Conservation (phyloP, 1,140 invertebrate species). For the Drosophila kikkawai region DNA sequence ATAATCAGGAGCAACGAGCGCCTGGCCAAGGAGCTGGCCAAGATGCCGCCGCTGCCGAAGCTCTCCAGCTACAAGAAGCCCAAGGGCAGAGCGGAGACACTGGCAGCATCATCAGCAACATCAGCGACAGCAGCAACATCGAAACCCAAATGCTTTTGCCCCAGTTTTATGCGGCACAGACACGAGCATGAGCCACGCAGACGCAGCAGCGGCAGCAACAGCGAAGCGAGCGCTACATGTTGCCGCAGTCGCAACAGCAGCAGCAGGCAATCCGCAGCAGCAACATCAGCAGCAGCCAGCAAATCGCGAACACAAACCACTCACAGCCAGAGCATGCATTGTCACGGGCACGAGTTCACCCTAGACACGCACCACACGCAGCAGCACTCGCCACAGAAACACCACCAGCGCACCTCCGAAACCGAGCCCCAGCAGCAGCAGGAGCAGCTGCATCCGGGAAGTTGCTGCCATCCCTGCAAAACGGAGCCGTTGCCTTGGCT, state of each 20-base stretch:
- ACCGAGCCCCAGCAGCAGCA: constrained; percentile 28
- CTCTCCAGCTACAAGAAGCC: constrained; percentile 56
- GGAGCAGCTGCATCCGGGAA: constrained; percentile 26
- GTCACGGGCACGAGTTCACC: constrained; percentile 60
- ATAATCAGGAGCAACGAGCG: constrained; percentile 78
- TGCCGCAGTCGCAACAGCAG: constrained; percentile 41
- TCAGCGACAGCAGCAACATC: constrained; percentile 25
- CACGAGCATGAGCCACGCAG: constrained; percentile 59
- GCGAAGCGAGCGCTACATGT: constrained; percentile 30
- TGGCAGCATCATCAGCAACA: constrained; percentile 17
- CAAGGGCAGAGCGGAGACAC: constrained; percentile 20
- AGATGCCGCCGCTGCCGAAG: constrained; percentile 77
- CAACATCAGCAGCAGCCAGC: constrained; percentile 13
- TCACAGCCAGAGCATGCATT: constrained; percentile 65
- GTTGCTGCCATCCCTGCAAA: constrained; percentile 63
- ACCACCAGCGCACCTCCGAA: constrained; percentile 36
- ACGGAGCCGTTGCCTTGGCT: constrained; percentile 83
- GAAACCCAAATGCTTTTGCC: constrained; percentile 69
- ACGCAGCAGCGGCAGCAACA: constrained; percentile 38
- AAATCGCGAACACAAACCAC: constrained; percentile 70
- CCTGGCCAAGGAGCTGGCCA: constrained; percentile 71
- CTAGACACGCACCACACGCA: constrained; percentile 63
- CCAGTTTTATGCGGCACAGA: constrained; percentile 73
- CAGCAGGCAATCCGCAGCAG: constrained; percentile 23
- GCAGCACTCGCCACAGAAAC: constrained; percentile 28